Percentiles rank a stretch among this genome's conserved stretches.
phyloP scores from a whole-genome alignment of 2,797 vertebrate species.

The Graptemys geographica region DNA sequence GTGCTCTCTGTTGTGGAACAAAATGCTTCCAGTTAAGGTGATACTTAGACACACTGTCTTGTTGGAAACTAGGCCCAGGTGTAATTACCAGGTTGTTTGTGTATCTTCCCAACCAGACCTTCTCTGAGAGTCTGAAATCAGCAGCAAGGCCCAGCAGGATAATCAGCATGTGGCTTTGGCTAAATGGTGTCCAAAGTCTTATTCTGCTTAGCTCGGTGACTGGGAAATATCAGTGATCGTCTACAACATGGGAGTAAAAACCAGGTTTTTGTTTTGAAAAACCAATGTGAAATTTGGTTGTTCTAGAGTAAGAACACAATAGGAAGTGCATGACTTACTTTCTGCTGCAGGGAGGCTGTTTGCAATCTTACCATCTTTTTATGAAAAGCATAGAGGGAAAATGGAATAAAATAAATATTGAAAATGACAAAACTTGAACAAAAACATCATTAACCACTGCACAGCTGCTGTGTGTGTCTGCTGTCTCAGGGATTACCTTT shows the following conservation, averaged over 20 bases:
- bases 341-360: background rate
- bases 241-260: background rate
- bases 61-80: background rate
- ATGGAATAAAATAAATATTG: conserved; percentile 57
- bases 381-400: background rate
- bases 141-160: background rate
- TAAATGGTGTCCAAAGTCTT: background rate
- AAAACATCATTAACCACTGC: conserved; percentile 59
- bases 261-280: background rate
- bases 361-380: background rate
- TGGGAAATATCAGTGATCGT: background rate
- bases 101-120: background rate
- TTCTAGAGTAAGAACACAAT: background rate
- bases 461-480: conserved; percentile 62
- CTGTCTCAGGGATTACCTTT: conserved; percentile 42
- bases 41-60: background rate
- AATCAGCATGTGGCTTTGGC: background rate
- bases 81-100: background rate
- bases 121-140: conserved; percentile 27
- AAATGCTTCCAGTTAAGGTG: background rate
- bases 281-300: background rate
- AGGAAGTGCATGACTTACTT: background rate
- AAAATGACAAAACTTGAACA: conserved; percentile 57
- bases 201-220: conserved; percentile 6
- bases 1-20: background rate